Percentiles rank a stretch among this genome's conserved stretches.
phyloP scores from a whole-genome alignment of 64 coral and sea anemone genomes.

The Stichodactyla helianthus region DNA sequence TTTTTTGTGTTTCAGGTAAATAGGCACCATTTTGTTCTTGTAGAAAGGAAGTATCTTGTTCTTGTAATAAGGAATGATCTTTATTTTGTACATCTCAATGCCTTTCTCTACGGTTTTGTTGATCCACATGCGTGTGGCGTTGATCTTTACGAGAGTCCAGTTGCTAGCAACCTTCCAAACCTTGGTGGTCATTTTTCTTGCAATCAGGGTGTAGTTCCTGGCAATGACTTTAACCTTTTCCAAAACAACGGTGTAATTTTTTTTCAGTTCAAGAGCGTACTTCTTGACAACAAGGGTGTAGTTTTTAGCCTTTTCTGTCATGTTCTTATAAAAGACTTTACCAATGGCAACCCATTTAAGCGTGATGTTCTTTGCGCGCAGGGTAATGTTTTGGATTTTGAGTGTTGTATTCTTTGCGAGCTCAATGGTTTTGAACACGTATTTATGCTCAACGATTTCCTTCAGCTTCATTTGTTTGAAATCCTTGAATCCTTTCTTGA shows the following conservation, averaged over 20 bases:
- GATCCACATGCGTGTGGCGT: constrained; percentile 47
- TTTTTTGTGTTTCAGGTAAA: constrained; percentile 62
- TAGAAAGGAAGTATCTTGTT: constrained; percentile 63
- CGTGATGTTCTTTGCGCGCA: constrained; percentile 62
- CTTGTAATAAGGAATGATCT: constrained; percentile 64
- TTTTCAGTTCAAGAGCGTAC: constrained; percentile 8
- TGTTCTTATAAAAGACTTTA: constrained; percentile 75
- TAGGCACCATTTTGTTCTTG: constrained; percentile 39
- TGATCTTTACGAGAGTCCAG: constrained; percentile 23
- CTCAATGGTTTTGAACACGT: constrained; percentile 68
- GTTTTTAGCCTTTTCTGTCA: constrained; percentile 42
- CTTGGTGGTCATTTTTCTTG: constrained; percentile 60
- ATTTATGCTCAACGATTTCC: constrained; percentile 79
- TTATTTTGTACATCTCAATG: constrained; percentile 45
- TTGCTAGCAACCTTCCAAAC: constrained; percentile 41
- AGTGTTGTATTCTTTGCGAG: constrained; percentile 60
- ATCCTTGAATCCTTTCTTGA: constrained; percentile 44
- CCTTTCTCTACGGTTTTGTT: constrained; percentile 59
- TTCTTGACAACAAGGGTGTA: constrained; percentile 52
- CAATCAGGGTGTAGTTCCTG: constrained; percentile 56
- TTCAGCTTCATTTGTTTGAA: constrained; percentile 72
- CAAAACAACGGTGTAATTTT: constrained; percentile 31
- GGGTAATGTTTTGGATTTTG: constrained; percentile 37
- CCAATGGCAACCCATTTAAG: constrained; percentile 59
- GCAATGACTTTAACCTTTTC: constrained; percentile 31